These are phyloP conservation scores for Sphinx pinastri DNA, from an alignment of 2,888 invertebrate genomes.

Conservation along the genomic window DNA sequence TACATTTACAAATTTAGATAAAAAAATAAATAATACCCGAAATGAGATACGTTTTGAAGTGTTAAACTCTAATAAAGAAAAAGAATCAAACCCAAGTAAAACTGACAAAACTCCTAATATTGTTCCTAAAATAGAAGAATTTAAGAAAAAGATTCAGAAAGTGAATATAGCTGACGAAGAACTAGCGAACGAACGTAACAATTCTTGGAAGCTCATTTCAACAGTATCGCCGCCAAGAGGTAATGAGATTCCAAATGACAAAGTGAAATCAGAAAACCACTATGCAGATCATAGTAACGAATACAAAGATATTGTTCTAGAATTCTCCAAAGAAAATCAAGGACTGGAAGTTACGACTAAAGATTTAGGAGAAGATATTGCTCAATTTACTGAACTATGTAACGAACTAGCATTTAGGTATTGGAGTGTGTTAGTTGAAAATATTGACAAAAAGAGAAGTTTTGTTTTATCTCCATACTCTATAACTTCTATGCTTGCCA, in stretches of 20 bases:
- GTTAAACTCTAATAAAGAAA: conserved; percentile 44
- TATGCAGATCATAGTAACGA: conserved; percentile 50
- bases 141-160: conserved; percentile 78
- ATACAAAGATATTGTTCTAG: conserved; percentile 69
- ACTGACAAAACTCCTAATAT: conserved; percentile 50
- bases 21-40: conserved; percentile 37
- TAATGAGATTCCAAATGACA: conserved; percentile 68
- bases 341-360: conserved; percentile 91
- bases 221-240: conserved; percentile 80
- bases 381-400: conserved; percentile 90
- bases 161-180: conserved; percentile 77
- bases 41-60: conserved; percentile 42
- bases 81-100: conserved; percentile 44
- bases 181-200: conserved; percentile 65
- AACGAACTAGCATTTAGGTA: conserved; percentile 94
- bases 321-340: conserved; percentile 79
- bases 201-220: conserved; percentile 85
- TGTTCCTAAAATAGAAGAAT: conserved; percentile 72
- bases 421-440: conserved; percentile 89
- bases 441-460: conserved; percentile 89
- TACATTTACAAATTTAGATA: conserved; percentile 28
- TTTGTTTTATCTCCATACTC: conserved; percentile 93
- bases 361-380: conserved; percentile 88
- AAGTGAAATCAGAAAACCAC: conserved; percentile 60
- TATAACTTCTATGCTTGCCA: conserved; percentile 92